phyloP scores from a whole-genome alignment of 2,113 vertebrate species.

The Anoplopoma fimbria region DNA sequence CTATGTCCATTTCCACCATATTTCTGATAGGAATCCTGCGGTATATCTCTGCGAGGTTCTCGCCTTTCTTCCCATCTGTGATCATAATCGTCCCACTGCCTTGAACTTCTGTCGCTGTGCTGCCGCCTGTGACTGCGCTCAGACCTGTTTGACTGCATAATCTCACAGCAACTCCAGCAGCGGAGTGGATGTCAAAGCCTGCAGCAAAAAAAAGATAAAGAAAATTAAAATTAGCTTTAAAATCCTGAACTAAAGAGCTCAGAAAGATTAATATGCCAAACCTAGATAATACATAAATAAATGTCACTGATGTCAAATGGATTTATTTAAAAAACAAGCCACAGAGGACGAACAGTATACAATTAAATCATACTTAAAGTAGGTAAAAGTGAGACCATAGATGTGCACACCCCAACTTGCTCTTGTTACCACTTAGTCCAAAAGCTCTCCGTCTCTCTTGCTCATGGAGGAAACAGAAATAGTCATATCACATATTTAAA shows the following conservation, averaged over 20 bases:
- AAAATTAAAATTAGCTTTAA: neutral
- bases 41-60: slow-evolving; percentile 21
- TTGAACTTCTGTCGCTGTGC: slow-evolving; percentile 39
- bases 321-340: neutral
- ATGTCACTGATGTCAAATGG: neutral
- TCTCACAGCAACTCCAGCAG: slow-evolving; percentile 19
- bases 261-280: neutral
- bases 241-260: neutral
- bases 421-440: neutral
- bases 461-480: neutral
- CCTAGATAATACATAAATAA: neutral
- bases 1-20: slow-evolving; percentile 24
- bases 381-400: neutral
- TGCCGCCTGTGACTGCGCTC: slow-evolving; percentile 46
- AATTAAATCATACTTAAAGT: neutral
- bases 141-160: slow-evolving; percentile 63
- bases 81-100: slow-evolving; percentile 46
- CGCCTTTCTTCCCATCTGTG: slow-evolving; percentile 43
- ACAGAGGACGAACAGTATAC: neutral
- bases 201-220: neutral
- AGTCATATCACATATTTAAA: neutral
- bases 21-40: slow-evolving; percentile 31
- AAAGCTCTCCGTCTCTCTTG: neutral
- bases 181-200: neutral
- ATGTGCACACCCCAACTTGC: neutral